Percentiles rank a stretch among this genome's conserved stretches.
phyloP scores from a whole-genome alignment of 2,113 vertebrate species.

The Brachyhypopomus occidentalis region DNA sequence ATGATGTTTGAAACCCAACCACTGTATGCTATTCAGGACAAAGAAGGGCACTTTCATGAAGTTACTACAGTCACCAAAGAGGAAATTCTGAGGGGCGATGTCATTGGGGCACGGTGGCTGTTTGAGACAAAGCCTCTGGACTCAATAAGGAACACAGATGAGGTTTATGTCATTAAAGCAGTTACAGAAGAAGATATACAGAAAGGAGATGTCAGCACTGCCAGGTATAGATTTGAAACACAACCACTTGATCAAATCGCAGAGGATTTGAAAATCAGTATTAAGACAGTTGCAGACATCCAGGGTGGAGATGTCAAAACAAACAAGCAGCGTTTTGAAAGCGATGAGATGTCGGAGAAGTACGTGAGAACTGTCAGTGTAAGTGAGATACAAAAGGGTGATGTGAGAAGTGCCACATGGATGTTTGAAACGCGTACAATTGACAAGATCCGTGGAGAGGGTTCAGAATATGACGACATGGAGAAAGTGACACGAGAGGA shows the following conservation, averaged over 20 bases:
- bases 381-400: constrained; percentile 87
- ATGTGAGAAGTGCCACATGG: constrained; percentile 88
- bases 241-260: constrained; percentile 86
- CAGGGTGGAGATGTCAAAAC: constrained; percentile 84
- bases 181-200: constrained; percentile 90
- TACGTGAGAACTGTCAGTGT: constrained; percentile 86
- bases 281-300: constrained; percentile 77
- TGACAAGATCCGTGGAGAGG: constrained; percentile 81
- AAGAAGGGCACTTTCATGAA: constrained; percentile 88
- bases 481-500: constrained; percentile 85
- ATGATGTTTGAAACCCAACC: constrained; percentile 93
- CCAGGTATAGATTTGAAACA: constrained; percentile 89
- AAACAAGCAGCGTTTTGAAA: constrained; percentile 82
- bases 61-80: constrained; percentile 92
- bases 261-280: constrained; percentile 73
- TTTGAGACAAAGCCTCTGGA: constrained; percentile 93
- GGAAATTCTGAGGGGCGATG: constrained; percentile 87
- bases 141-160: constrained; percentile 82
- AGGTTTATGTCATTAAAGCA: constrained; percentile 88
- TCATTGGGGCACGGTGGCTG: constrained; percentile 87
- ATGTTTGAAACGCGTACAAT: constrained; percentile 88
- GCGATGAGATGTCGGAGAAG: constrained; percentile 72
- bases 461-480: constrained; percentile 76
- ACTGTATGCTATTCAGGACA: constrained; percentile 87
- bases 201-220: constrained; percentile 85